phyloP scores from a whole-genome alignment of 1,140 invertebrate species.

The Drosophila truncata region DNA sequence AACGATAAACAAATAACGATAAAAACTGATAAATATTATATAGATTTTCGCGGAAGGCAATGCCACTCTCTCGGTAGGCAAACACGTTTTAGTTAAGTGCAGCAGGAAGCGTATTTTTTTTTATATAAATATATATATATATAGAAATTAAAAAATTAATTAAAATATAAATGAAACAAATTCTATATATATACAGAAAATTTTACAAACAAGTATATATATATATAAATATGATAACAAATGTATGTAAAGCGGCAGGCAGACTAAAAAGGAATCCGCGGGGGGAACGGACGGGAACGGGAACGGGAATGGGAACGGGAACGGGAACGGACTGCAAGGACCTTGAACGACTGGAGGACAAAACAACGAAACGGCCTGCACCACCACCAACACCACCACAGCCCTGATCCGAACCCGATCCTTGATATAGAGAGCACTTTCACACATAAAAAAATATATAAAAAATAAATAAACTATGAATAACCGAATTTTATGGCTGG shows the following conservation, averaged over 20 bases:
- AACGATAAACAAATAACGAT: background rate
- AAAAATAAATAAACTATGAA: constrained; percentile 43
- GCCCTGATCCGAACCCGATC: constrained; percentile 10
- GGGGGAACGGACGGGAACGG: background rate
- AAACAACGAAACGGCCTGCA: constrained; percentile 40
- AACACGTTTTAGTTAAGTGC: constrained; percentile 60
- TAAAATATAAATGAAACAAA: constrained; percentile 41
- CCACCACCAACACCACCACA: background rate
- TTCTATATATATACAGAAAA: constrained; percentile 56
- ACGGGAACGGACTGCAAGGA: constrained; percentile 13
- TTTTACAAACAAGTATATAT: constrained; percentile 36
- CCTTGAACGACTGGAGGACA: constrained; percentile 15
- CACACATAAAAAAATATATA: constrained; percentile 17
- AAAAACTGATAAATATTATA: constrained; percentile 20
- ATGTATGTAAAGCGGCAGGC: constrained; percentile 54
- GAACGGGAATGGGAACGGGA: background rate
- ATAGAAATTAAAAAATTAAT: constrained; percentile 42
- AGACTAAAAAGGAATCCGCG: constrained; percentile 23
- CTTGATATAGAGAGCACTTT: constrained; percentile 48
- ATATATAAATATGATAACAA: constrained; percentile 45
- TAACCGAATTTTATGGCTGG: constrained; percentile 72
- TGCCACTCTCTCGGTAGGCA: constrained; percentile 30
- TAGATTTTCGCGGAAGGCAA: constrained; percentile 21
- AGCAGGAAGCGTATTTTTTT: constrained; percentile 60
- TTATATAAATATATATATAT: constrained; percentile 54